Evolutionary conservation across 2,888 invertebrate species (phyloP).

Genomic region (Tubulanus polymorphus): DNA sequence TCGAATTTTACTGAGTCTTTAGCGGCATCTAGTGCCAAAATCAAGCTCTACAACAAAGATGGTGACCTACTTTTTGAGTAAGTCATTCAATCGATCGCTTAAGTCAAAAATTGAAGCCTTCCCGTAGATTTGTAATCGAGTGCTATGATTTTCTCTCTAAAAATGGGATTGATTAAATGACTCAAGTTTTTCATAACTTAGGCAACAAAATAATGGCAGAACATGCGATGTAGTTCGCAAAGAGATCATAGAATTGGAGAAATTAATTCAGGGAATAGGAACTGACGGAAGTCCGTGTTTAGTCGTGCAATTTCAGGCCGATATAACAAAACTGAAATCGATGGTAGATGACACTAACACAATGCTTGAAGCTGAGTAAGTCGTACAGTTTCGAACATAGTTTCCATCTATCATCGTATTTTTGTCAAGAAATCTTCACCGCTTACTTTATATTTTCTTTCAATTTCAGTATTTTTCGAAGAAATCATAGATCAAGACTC

Average conservation of each 20-base stretch:
- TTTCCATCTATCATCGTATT: too few relatives aligned
- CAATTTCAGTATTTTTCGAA: too few relatives aligned
- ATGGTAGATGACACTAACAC: conserved; percentile 25
- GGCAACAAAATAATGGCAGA: conserved; percentile 10
- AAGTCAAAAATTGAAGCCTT: too few relatives aligned
- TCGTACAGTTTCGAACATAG: too few relatives aligned
- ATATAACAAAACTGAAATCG: conserved; percentile 24
- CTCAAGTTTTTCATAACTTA: neutral
- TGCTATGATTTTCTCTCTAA: too few relatives aligned
- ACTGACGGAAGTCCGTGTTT: conserved; percentile 28
- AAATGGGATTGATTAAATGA: neutral
- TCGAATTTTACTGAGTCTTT: too few relatives aligned
- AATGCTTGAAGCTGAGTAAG: conserved; percentile 29
- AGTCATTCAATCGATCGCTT: too few relatives aligned
- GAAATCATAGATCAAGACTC: too few relatives aligned
- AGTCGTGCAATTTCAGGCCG: conserved; percentile 35
- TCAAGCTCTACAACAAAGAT: neutral
- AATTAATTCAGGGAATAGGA: conserved; percentile 30
- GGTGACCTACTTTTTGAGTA: neutral
- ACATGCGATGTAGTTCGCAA: conserved; percentile 27
- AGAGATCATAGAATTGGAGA: conserved; percentile 35
- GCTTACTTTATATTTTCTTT: too few relatives aligned
- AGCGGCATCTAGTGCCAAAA: too few relatives aligned
- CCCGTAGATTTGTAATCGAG: too few relatives aligned
- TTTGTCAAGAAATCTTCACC: too few relatives aligned